Evolutionary conservation across 2,888 invertebrate genomes (phyloP).

Genomic region (Crematogaster levior): DNA sequence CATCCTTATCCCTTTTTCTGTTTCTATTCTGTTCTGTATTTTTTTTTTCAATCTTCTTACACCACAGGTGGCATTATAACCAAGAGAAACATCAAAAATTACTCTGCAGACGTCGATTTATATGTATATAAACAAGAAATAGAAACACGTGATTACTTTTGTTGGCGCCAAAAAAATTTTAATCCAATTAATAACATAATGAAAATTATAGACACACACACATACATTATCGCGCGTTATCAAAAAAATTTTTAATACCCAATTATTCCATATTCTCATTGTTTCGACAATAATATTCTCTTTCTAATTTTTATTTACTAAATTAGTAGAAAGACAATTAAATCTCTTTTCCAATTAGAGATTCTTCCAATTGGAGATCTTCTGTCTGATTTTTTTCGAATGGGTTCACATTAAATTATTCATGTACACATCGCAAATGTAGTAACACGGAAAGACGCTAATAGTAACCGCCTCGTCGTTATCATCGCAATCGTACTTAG

Average conservation of each 20-base stretch:
- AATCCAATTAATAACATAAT: neutral
- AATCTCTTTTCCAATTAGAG: neutral
- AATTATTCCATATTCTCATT: neutral
- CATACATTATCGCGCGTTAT: neutral
- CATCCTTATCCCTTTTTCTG: constrained; percentile 21
- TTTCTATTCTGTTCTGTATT: neutral
- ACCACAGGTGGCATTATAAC: constrained; percentile 53
- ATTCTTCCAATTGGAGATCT: neutral
- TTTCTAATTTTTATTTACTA: neutral
- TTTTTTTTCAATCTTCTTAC: constrained; percentile 55
- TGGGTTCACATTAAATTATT: constrained; percentile 39
- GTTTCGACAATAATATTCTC: neutral
- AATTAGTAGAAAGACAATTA: neutral
- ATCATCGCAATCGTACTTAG: constrained; percentile 64
- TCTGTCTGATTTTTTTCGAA: neutral
- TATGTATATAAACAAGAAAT: neutral
- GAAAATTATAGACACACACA: neutral
- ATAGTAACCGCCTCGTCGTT: constrained; percentile 38
- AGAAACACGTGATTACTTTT: neutral
- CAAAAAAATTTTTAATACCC: neutral
- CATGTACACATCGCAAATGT: constrained; percentile 22
- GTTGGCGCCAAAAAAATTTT: neutral
- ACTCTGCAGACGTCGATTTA: neutral
- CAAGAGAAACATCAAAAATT: neutral
- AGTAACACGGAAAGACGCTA: constrained; percentile 21